phyloP scores from a whole-genome alignment of 2,888 invertebrate genomes.

The Marronus borbonicus region DNA sequence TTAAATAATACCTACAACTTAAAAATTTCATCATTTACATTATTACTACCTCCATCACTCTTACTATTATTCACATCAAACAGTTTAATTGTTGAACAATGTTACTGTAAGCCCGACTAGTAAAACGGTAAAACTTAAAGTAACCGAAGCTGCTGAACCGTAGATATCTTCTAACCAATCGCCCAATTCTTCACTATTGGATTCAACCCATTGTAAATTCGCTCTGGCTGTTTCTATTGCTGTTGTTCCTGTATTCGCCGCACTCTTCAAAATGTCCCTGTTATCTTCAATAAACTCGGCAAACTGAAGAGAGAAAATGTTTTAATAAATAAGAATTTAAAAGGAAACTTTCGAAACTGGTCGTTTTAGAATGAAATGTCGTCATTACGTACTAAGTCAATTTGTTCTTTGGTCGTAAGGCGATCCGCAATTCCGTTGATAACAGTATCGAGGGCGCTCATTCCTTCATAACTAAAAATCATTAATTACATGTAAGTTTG shows the following conservation, averaged over 20 bases:
- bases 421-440: constrained; percentile 61
- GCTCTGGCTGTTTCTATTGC: constrained; percentile 63
- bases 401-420: constrained; percentile 61
- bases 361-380: neutral
- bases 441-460: constrained; percentile 69
- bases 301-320: constrained; percentile 53
- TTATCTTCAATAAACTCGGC: constrained; percentile 54
- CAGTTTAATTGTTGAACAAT: too few relatives aligned
- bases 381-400: constrained; percentile 58
- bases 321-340: neutral
- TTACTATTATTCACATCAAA: too few relatives aligned
- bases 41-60: too few relatives aligned
- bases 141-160: constrained; percentile 44
- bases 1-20: too few relatives aligned
- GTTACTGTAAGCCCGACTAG: too few relatives aligned
- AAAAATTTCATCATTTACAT: too few relatives aligned
- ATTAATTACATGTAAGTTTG: too few relatives aligned
- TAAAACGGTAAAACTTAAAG: constrained; percentile 36
- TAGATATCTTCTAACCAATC: constrained; percentile 34
- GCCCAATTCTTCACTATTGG: constrained; percentile 52
- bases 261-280: constrained; percentile 62
- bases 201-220: constrained; percentile 65
- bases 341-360: too few relatives aligned
- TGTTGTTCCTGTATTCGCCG: constrained; percentile 58
- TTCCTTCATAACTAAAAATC: constrained; percentile 70